Conservation (phyloP, 1,140 invertebrate genomes). For the Sinonovacula constricta region DNA sequence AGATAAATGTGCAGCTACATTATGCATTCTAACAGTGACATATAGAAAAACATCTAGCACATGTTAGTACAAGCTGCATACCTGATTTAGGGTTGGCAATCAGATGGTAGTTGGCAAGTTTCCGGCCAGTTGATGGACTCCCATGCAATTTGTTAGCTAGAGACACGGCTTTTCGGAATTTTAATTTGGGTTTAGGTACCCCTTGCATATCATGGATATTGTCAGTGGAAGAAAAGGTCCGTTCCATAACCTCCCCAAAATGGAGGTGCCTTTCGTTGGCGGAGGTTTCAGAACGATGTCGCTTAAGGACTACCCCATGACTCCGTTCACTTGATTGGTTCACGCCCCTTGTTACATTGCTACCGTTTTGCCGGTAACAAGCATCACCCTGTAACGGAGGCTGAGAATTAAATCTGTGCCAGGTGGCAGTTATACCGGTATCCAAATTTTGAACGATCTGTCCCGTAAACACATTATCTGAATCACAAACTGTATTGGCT, state of each 20-base stretch:
- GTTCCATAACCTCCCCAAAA: conserved; percentile 70
- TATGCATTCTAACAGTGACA: no score
- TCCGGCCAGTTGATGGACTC: conserved; percentile 74
- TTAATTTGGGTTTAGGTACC: conserved; percentile 70
- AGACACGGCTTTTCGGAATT: conserved; percentile 75
- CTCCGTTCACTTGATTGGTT: conserved; percentile 22
- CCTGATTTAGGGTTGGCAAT: conserved; percentile 75
- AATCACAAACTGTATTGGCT: conserved; percentile 1
- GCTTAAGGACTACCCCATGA: conserved; percentile 77
- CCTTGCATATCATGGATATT: conserved; percentile 80
- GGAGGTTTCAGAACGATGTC: conserved; percentile 72
- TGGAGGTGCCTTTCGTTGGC: conserved; percentile 68
- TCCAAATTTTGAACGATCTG: conserved; percentile 74
- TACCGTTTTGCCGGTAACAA: conserved; percentile 21
- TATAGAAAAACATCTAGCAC: no score
- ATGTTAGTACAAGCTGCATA: conserved; percentile 52
- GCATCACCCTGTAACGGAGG: conserved; percentile 44
- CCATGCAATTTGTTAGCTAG: conserved; percentile 74
- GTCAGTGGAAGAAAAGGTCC: conserved; percentile 73
- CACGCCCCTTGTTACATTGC: background rate
- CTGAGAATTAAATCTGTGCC: conserved; percentile 67
- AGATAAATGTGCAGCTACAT: no score
- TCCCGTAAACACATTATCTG: conserved; percentile 53
- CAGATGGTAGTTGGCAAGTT: conserved; percentile 75
- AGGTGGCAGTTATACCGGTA: conserved; percentile 69